Base-by-base conservation (phyloP, 2,113 vertebrate genomes). In the Lathamus discolor region DNA sequence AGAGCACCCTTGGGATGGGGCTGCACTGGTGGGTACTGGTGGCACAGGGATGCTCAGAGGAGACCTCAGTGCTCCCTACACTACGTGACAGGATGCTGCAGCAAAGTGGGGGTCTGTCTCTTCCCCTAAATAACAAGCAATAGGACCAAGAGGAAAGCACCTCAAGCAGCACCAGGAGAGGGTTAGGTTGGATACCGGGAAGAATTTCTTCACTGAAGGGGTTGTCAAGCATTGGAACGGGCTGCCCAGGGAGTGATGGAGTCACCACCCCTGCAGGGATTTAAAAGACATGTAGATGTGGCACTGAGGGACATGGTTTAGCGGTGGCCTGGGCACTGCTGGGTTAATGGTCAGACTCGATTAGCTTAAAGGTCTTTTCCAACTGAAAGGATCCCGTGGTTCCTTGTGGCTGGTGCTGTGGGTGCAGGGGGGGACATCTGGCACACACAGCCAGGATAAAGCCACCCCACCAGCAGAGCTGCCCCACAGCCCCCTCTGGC, bases 221-320 rank as follows among this genome's bases (percentile, higher is more conserved):
- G 57, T 10, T 59, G 13, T 59, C 33, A 59, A n/a, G 20, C 33
- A 13, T 33, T 59, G 33, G 57, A 14, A 23, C 4, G 6, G 33
- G 33, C 57, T 59, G 33, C 57, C 33, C 33, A n/a, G 57, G 20
- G 57, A n/a, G 20, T 3, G 9, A 13, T 23, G 33, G 55, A n/a
- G 55, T 59, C 55, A 59, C 55, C 33, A 14, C 8, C 20, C 33
- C 9, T 55, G 8, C 13, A 59, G 33, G 13, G 33, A 59, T n/a
- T 59, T n/a, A 23, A 35, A n/a, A 59, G 33, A 15, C 13, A 9
- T 14, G 4, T 15, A 41, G 22, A 0, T 0, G 46, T 0, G 54
- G 16, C 11, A 31, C 35, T 37, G 7, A 35, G n/a, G 64, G 27
- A 11, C 1, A 2, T 5, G 48, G 63, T 9, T 5, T 11, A 55